These are phyloP conservation scores for Buceros bicornis DNA, from an alignment of 2,797 vertebrate genomes.

Conservation along the genomic window DNA sequence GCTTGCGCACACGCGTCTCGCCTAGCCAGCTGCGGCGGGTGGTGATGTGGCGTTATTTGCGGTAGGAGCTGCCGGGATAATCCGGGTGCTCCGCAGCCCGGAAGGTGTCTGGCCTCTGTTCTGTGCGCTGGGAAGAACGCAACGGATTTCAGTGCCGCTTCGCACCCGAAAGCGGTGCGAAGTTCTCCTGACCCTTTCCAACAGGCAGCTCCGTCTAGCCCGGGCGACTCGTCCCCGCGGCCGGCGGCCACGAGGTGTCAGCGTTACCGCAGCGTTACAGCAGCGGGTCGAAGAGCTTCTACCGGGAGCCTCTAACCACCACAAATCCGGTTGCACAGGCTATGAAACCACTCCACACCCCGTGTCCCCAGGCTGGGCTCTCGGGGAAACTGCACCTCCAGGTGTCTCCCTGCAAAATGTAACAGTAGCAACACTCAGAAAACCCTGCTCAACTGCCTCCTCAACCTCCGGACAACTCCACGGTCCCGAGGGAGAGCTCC, in stretches of 20 bases:
- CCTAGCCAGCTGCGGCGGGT: fast-evolving
- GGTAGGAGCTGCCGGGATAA: not conserved
- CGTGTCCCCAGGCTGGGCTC: no score
- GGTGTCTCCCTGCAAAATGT: no score
- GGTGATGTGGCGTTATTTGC: fast-evolving
- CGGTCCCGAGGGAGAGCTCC: no score
- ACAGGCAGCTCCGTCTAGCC: fast-evolving
- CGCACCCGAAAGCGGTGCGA: not conserved
- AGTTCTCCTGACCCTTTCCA: not conserved
- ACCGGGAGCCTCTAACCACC: no score
- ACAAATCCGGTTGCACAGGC: no score
- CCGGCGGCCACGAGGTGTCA: conserved; percentile 61
- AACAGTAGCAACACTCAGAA: no score
- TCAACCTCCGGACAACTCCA: no score
- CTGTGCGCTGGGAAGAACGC: fast-evolving
- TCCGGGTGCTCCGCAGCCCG: fast-evolving
- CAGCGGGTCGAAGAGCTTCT: no score
- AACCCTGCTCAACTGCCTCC: no score
- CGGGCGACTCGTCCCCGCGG: not conserved
- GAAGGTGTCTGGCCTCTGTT: not conserved
- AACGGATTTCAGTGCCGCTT: fast-evolving
- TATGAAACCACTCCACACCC: no score
- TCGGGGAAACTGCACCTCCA: no score
- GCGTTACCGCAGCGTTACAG: conserved; percentile 18
- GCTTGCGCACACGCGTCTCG: fast-evolving